Evolutionary conservation across 2,797 vertebrate genomes (phyloP), one percentile per base, ranked within the genome.

Genomic region (Muscicapa comitata): DNA sequence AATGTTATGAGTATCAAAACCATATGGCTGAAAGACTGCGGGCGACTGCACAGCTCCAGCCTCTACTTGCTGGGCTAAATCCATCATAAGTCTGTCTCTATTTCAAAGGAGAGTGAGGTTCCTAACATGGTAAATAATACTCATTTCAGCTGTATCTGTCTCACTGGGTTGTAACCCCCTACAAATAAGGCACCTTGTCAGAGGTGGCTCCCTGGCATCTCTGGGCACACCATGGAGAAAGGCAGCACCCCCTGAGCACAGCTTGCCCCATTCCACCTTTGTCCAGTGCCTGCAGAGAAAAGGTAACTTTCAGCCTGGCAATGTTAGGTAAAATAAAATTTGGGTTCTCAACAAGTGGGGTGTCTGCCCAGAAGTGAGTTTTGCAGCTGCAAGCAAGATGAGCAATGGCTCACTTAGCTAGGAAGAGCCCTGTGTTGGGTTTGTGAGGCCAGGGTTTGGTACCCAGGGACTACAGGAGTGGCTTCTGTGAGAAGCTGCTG

Each of bases 1-100:
- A 93, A 95, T 79, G 63, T 93, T 92, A 28, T 5, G 50, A 93
- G 38, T 89, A 95, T 94, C 72, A 94, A 74, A 95, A 93, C 43
- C 88, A 85, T 7, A 38, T 79, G 92, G 48, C 71, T 37, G 45
- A 82, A 93, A 74, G 67, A 3, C 58, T 62, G 72, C 0, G 0
- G 42, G 53, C 0, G 2, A 38, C 15, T 45, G 70, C 88, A 53
- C 43, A 76, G 59, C 63, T 33, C 55, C 33, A 57, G 57, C 48
- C 59, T 50, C 53, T 79, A 1, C 40, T 50, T 50, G 42, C 19
- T 12, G 37, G 48, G 61, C 55, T 82, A 70, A 81, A 89, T 90
- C 84, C 65, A 47, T 88, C 80, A 2, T 17, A 43, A 71, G 25
- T 42, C 58, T 86, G 37, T 65, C 90, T 93, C 40, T 86, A 0